These are phyloP conservation scores for Diacarnus erythraeanus DNA, from an alignment of 37 sponge, comb jelly and placozoan genomes.

Conservation along the genomic window DNA sequence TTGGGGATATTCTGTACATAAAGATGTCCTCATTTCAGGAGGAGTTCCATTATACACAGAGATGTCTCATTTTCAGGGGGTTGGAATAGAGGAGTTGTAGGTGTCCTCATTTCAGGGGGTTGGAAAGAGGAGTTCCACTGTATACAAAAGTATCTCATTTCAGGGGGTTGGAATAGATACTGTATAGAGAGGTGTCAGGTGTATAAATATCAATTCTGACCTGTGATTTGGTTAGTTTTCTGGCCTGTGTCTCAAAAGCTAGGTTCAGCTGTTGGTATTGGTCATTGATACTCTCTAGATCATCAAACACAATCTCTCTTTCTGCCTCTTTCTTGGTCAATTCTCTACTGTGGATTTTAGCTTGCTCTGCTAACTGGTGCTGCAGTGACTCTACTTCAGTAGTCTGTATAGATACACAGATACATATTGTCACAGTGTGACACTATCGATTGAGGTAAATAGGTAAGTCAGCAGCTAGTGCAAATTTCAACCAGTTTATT, in stretches of 20 bases:
- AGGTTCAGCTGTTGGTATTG: slow-evolving; percentile 64
- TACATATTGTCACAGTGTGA: too few relatives aligned
- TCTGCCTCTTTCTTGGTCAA: slow-evolving; percentile 46
- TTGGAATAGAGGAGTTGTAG: background rate
- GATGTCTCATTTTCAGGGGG: too few relatives aligned
- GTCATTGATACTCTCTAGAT: slow-evolving; percentile 61
- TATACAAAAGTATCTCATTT: too few relatives aligned
- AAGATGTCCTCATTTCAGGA: too few relatives aligned
- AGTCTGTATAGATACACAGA: slow-evolving; percentile 13
- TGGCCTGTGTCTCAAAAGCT: slow-evolving; percentile 42
- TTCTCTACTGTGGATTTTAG: background rate
- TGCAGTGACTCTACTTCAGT: slow-evolving; percentile 12
- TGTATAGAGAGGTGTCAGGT: background rate
- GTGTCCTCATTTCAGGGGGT: too few relatives aligned
- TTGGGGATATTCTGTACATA: too few relatives aligned
- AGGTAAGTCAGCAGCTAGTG: too few relatives aligned
- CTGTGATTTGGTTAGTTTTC: slow-evolving; percentile 13
- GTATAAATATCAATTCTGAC: slow-evolving; percentile 20
- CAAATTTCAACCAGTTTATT: too few relatives aligned
- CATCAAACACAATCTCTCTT: slow-evolving; percentile 56
- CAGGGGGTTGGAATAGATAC: background rate
- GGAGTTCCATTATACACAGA: too few relatives aligned
- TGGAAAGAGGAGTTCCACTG: too few relatives aligned
- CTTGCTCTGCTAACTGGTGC: background rate
- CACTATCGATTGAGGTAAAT: too few relatives aligned